Conservation (phyloP, 2,888 invertebrate genomes). For the Mantis religiosa region DNA sequence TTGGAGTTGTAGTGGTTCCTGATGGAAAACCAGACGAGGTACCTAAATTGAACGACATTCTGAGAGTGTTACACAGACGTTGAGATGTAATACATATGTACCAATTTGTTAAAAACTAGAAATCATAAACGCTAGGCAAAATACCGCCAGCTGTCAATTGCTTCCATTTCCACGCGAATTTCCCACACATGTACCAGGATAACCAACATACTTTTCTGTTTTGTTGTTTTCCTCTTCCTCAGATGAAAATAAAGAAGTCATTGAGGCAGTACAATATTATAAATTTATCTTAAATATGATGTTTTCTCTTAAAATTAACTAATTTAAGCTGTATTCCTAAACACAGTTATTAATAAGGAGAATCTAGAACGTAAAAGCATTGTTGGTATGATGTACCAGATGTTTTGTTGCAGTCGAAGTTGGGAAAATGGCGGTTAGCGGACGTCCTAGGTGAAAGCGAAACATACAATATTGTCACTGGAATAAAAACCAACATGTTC, state of each 20-base stretch:
- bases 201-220: background rate
- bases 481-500: background rate
- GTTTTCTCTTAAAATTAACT: no score
- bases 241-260: no score
- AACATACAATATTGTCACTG: background rate
- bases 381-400: background rate
- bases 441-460: background rate
- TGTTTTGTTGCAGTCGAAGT: no score
- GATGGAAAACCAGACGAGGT: constrained; percentile 44
- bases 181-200: background rate
- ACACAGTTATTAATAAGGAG: no score
- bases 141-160: no score
- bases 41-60: constrained; percentile 39
- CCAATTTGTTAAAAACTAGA: background rate
- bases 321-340: no score
- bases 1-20: constrained; percentile 50
- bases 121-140: no score
- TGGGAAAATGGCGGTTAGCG: background rate
- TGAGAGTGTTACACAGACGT: background rate
- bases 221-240: no score
- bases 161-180: background rate
- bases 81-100: background rate
- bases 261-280: no score
- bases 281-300: no score
- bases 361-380: no score